phyloP scores from a whole-genome alignment of 2,797 vertebrate genomes.

The Leptodactylus fallax region DNA sequence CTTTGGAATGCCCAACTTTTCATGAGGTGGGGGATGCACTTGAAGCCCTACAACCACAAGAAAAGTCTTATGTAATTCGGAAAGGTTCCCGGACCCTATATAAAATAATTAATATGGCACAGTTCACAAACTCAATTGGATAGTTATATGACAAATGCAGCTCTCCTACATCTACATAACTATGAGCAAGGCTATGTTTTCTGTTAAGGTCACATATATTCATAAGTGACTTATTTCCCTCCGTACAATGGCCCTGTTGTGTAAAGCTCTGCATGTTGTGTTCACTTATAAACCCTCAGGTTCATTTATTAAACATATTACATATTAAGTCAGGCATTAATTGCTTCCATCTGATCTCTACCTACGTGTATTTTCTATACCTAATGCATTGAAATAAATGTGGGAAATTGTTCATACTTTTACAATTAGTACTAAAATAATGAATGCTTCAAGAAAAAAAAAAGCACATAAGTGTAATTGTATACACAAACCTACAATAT shows the following conservation, averaged over 20 bases:
- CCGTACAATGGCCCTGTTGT: not conserved
- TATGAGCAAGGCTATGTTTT: too few species aligned
- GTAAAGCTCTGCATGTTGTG: constrained; percentile 3
- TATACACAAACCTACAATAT: too few species aligned
- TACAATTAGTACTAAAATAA: not conserved
- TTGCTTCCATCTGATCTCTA: constrained; percentile 34
- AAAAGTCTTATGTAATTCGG: not conserved
- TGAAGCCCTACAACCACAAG: not conserved
- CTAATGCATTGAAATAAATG: not conserved
- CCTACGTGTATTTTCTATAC: not conserved
- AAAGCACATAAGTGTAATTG: not conserved
- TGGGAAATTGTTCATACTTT: constrained; percentile 14
- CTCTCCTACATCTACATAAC: too few species aligned
- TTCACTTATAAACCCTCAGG: constrained; percentile 45
- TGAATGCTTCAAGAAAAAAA: not conserved
- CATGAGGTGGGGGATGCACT: not conserved
- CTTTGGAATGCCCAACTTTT: not conserved
- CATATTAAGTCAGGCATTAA: constrained; percentile 1
- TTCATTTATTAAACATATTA: constrained; percentile 39
- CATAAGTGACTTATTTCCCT: constrained; percentile 43
- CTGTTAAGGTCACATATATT: not conserved
- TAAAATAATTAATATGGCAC: too few species aligned
- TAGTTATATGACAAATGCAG: too few species aligned
- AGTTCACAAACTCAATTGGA: too few species aligned
- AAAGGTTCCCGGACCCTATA: too few species aligned